Evolutionary conservation across 1,140 invertebrate genomes (phyloP).

Genomic region (Pseudoatta argentina): DNA sequence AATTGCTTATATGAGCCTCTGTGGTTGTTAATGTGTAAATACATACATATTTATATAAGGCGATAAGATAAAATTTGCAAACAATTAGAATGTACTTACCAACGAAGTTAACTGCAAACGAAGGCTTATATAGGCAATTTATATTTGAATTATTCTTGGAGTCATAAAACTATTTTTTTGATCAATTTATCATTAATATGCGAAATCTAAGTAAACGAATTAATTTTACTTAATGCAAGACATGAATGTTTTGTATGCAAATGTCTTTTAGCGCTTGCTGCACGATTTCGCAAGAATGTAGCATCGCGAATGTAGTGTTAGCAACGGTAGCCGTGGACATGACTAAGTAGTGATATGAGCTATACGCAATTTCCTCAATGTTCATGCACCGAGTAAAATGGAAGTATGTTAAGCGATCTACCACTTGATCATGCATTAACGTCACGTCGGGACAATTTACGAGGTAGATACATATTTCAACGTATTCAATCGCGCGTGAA

Average conservation of each 20-base stretch:
- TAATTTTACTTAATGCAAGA: constrained; percentile 11
- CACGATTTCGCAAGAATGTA: neutral
- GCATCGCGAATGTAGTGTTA: constrained; percentile 3
- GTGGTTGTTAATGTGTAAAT: too few species aligned
- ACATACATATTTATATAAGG: too few species aligned
- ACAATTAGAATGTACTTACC: too few species aligned
- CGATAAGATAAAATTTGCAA: too few species aligned
- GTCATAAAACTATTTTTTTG: too few species aligned
- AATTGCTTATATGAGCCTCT: neutral
- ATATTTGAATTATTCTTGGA: too few species aligned
- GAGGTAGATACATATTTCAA: constrained; percentile 15
- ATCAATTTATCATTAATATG: neutral
- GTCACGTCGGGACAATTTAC: constrained; percentile 25
- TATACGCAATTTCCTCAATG: constrained; percentile 1
- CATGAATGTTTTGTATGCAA: neutral
- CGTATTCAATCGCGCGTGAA: constrained; percentile 26
- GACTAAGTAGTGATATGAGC: neutral
- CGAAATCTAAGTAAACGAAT: neutral
- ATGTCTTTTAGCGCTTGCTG: neutral
- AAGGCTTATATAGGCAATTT: too few species aligned
- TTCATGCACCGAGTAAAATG: constrained; percentile 7
- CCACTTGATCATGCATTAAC: neutral
- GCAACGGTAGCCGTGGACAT: constrained; percentile 4
- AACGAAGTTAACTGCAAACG: too few species aligned
- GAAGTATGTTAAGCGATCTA: constrained; percentile 13